Base-by-base conservation (phyloP, 2,797 vertebrate species). In the Parauchenoglanis ngamensis region DNA sequence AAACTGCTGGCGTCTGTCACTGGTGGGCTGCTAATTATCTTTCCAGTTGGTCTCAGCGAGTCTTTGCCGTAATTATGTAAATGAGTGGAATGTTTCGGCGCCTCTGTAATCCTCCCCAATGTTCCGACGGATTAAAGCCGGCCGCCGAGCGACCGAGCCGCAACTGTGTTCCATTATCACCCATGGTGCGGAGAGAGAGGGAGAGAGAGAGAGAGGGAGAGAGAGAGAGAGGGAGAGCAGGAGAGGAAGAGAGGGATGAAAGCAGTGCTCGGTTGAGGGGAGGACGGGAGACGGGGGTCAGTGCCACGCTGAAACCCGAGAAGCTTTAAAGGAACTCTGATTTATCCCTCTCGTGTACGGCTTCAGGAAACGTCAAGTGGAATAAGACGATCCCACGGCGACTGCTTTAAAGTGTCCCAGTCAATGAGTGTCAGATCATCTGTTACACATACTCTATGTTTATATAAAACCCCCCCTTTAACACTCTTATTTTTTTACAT, bases 1-100 rank as follows among this genome's bases (percentile, higher is more conserved):
- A 79, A 72, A 85, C 75, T 76, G 79, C 56, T 12, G 61, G 17
- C 91, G 93, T 92, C 90, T 93, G 92, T 93, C 93, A 93, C 92
- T 68, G 92, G 93, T 93, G 92, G 93, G 92, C 92, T 92, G 89
- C 90, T 94, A 95, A 95, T 93, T 93, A 91, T 93, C 95, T 95
- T 96, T 96, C 94, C 95, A 92, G 89, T 95, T 92, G 89, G 90
- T 93, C 94, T 94, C 92, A 87, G 90, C 92, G 88, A 91, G 88
- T 89, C 92, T 91, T 92, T 94, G 92, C 92, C 90, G 17, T 94
- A 94, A 95, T 94, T 95, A 95, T 95, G 94, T 94, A 95, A 96
- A 96, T 95, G 94, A 94, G 94, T 94, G 94, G 94, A 94, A 94
- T 90, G 91, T 92, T 91, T 94, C 15, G 94, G 92, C 90, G 89